Percentiles rank a stretch among this genome's conserved stretches.
Evolutionary conservation across 2,797 vertebrate genomes (phyloP).

Genomic region (Parauchenoglanis punctatus): DNA sequence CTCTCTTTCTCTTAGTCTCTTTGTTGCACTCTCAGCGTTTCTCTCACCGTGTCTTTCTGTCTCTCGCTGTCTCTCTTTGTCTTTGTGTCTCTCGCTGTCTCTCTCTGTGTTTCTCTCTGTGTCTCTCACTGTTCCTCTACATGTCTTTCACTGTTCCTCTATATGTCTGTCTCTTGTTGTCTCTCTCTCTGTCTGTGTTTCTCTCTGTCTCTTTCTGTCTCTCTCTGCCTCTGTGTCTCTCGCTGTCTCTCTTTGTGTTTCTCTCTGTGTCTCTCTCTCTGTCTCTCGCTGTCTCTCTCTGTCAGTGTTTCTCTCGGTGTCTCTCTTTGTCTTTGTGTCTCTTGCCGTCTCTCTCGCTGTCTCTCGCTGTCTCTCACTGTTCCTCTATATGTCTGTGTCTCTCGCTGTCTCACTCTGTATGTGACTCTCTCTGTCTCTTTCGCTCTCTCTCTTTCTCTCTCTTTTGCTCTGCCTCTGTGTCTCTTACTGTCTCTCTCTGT

Average conservation of each 20-base stretch:
- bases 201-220: not conserved
- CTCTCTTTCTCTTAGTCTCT: not conserved
- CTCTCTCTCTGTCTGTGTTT: not conserved
- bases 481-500: not conserved
- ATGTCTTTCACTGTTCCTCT: no score
- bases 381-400: no score
- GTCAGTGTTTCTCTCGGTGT: not conserved
- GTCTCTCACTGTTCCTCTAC: no score
- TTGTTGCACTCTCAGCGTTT: no score
- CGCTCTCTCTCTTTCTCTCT: not conserved
- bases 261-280: no score
- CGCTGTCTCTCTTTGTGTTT: not conserved
- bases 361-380: no score
- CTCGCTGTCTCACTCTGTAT: no score
- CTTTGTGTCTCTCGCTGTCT: not conserved
- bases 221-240: not conserved
- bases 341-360: not conserved
- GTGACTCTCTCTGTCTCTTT: no score
- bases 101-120: not conserved
- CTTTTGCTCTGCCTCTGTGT: not conserved
- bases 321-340: no score
- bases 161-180: not conserved
- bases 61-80: not conserved
- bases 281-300: not conserved
- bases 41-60: not conserved